Conservation (phyloP, 2,113 vertebrate genomes). For the Turnix velox region DNA sequence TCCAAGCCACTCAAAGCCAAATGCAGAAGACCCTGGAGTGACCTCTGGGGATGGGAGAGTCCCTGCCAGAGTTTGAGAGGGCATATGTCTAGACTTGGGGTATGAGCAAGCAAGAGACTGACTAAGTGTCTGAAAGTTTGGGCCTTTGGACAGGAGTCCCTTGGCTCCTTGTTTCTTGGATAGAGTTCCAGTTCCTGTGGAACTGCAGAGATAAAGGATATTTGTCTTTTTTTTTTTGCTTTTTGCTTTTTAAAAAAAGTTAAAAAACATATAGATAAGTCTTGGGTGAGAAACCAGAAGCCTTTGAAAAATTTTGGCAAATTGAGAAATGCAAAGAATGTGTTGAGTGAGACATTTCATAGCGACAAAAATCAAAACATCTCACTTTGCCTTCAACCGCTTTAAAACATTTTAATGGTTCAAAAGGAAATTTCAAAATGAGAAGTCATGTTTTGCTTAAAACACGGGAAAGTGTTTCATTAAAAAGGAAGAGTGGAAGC, state of each 20-base stretch:
- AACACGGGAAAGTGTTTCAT: constrained; percentile 55
- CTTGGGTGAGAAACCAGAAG: constrained; percentile 33
- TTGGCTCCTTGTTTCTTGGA: constrained; percentile 31
- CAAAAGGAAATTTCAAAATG: constrained; percentile 10
- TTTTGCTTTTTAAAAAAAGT: background rate
- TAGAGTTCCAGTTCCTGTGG: background rate
- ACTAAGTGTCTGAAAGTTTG: constrained; percentile 58
- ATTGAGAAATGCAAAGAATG: background rate
- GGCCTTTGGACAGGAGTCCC: constrained; percentile 20
- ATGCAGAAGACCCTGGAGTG: background rate
- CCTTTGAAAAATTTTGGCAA: constrained; percentile 31
- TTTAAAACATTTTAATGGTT: constrained; percentile 46
- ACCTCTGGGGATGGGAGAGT: background rate
- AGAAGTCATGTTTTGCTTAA: constrained; percentile 46
- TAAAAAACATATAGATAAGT: background rate
- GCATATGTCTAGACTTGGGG: background rate
- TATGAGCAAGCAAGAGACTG: background rate
- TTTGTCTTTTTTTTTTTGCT: background rate
- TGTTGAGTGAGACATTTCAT: constrained; percentile 39
- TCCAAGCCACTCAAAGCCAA: background rate
- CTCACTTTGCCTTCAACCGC: constrained; percentile 14
- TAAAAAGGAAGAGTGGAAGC: constrained; percentile 24
- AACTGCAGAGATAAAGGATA: background rate
- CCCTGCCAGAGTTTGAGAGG: background rate
- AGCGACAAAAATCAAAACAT: constrained; percentile 55